Conservation (phyloP, 1,140 invertebrate genomes). For the Drosophila mauritiana region DNA sequence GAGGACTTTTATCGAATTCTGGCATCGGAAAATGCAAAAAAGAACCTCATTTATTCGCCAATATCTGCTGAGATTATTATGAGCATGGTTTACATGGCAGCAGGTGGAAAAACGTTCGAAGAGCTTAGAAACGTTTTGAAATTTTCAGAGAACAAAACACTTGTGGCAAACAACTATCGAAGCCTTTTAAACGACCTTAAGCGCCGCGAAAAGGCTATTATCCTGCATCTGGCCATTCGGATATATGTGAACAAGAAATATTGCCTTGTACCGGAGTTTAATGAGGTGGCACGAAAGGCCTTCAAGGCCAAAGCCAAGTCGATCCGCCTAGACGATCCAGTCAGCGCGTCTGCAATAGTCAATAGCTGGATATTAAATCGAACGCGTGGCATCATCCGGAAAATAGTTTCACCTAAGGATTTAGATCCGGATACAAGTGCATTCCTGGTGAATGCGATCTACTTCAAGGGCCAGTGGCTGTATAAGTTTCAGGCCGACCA, state of each 20-base stretch:
- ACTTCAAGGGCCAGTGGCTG: conserved; percentile 85
- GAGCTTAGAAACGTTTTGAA: conserved; percentile 85
- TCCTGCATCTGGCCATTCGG: conserved; percentile 64
- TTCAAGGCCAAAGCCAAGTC: conserved; percentile 72
- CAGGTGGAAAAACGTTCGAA: conserved; percentile 85
- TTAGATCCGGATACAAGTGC: conserved; percentile 76
- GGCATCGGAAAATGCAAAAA: conserved; percentile 13
- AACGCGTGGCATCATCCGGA: conserved; percentile 86
- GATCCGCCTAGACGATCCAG: conserved; percentile 84
- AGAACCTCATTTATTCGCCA: conserved; percentile 83
- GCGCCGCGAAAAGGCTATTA: conserved; percentile 32
- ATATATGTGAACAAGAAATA: conserved; percentile 62
- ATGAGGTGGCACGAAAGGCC: conserved; percentile 30
- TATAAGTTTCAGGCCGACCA: conserved; percentile 30
- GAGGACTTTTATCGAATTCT: neutral
- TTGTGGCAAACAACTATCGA: conserved; percentile 43
- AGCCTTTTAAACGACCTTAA: neutral
- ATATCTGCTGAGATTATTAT: conserved; percentile 85
- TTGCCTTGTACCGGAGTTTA: conserved; percentile 41
- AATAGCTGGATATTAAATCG: conserved; percentile 86
- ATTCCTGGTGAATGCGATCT: conserved; percentile 88
- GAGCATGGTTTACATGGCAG: conserved; percentile 86
- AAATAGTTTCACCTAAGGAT: conserved; percentile 84
- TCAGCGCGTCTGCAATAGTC: conserved; percentile 83
- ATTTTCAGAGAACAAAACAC: conserved; percentile 58